Evolutionary conservation across 2,113 vertebrate genomes (phyloP).

Genomic region (Periophthalmodon schlosseri): DNA sequence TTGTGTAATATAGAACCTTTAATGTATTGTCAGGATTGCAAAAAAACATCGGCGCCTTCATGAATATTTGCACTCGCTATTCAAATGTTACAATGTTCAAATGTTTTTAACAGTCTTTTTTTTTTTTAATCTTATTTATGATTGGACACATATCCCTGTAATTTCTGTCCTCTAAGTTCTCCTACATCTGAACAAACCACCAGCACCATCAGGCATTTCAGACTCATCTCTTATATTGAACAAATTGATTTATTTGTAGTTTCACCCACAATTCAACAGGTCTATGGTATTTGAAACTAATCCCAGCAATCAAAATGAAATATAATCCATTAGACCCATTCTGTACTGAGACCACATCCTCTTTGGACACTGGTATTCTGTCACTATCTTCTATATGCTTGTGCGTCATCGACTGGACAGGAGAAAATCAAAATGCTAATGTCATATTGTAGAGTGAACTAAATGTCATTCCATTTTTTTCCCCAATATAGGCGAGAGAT

Average conservation of each 20-base stretch:
- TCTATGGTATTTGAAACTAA: not conserved
- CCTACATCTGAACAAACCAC: not conserved
- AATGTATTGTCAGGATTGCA: too few relatives aligned
- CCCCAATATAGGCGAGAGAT: slow-evolving; percentile 48
- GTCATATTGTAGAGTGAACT: slow-evolving; percentile 71
- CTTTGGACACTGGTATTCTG: not conserved
- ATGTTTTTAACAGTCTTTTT: too few relatives aligned
- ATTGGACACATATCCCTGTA: not conserved
- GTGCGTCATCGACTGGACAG: slow-evolving; percentile 54
- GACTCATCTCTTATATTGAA: not conserved
- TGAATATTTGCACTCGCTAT: too few relatives aligned
- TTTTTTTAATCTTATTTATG: too few relatives aligned
- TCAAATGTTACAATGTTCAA: too few relatives aligned
- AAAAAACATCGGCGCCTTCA: too few relatives aligned
- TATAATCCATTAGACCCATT: not conserved
- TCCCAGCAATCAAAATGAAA: not conserved
- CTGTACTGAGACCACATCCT: not conserved
- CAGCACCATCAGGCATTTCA: not conserved
- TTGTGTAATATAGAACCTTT: too few relatives aligned
- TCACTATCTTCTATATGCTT: slow-evolving; percentile 5
- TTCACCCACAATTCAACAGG: not conserved
- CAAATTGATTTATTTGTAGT: not conserved
- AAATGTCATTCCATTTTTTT: slow-evolving; percentile 71
- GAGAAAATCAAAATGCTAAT: slow-evolving; percentile 72
- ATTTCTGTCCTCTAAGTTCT: not conserved